Conservation (phyloP, 2,888 invertebrate species). For the Cephus sareptanus region DNA sequence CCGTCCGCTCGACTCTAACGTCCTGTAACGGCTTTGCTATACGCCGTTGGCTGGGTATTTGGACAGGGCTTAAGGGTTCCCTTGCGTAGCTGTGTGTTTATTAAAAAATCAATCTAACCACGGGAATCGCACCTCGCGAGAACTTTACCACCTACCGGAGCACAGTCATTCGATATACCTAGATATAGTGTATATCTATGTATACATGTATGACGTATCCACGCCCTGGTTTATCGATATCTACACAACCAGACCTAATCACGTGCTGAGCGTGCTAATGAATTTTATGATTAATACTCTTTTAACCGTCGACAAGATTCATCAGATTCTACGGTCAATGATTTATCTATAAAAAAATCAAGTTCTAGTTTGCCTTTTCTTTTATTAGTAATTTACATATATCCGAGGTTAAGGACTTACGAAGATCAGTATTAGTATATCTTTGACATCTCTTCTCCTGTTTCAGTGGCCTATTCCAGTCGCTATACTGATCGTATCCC, state of each 20-base stretch:
- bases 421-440: not conserved
- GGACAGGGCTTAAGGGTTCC: constrained; percentile 19
- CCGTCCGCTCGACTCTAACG: not conserved
- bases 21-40: not conserved
- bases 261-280: not conserved
- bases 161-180: not conserved
- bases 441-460: not conserved
- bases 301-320: not conserved
- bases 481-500: not conserved
- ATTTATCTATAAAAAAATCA: not conserved
- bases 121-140: not conserved
- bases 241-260: not conserved
- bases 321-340: not conserved
- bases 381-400: not conserved
- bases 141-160: not conserved
- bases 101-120: constrained; percentile 20
- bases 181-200: not conserved
- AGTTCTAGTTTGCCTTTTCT: not conserved
- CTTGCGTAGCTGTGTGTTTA: constrained; percentile 14
- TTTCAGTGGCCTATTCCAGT: not conserved
- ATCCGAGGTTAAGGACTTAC: not conserved
- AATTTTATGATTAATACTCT: not conserved
- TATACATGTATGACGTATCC: not conserved
- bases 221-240: not conserved
- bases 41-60: constrained; percentile 13